Evolutionary conservation across 2,797 vertebrate genomes (phyloP).

Genomic region (Anguilla pacifica): DNA sequence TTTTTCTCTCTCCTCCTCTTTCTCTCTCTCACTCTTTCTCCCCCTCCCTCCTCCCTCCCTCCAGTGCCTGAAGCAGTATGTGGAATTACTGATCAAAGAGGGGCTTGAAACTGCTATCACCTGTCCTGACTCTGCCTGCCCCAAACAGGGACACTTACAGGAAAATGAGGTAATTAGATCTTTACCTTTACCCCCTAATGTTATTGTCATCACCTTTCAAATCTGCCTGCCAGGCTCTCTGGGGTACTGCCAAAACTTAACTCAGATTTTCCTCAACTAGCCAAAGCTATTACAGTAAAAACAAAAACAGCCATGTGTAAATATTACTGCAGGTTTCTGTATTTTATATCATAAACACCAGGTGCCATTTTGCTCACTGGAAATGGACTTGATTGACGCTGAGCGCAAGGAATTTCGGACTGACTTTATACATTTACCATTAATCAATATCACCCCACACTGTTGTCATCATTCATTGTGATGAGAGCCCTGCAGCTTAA

Average conservation of each 20-base stretch:
- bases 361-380: background rate
- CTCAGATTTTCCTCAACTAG: background rate
- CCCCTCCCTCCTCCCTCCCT: slow-evolving; percentile 28
- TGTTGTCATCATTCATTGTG: background rate
- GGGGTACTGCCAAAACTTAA: background rate
- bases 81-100: slow-evolving; percentile 84
- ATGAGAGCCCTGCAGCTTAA: background rate
- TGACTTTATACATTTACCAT: background rate
- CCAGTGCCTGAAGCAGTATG: slow-evolving; percentile 86
- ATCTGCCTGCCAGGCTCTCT: background rate
- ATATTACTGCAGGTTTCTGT: background rate
- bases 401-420: background rate
- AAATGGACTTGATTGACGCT: background rate
- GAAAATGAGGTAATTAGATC: slow-evolving; percentile 74
- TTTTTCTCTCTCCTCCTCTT: background rate
- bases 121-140: slow-evolving; percentile 84
- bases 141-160: slow-evolving; percentile 77
- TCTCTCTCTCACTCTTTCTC: background rate
- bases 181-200: background rate
- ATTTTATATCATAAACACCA: background rate
- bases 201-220: background rate
- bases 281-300: background rate
- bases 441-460: background rate
- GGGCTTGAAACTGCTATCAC: slow-evolving; percentile 81
- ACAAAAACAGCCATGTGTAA: background rate